These are phyloP conservation scores for Haliclystus octoradiatus DNA, from an alignment of 30 jellyfish, hydroid and myxozoan genomes.

Conservation along the genomic window DNA sequence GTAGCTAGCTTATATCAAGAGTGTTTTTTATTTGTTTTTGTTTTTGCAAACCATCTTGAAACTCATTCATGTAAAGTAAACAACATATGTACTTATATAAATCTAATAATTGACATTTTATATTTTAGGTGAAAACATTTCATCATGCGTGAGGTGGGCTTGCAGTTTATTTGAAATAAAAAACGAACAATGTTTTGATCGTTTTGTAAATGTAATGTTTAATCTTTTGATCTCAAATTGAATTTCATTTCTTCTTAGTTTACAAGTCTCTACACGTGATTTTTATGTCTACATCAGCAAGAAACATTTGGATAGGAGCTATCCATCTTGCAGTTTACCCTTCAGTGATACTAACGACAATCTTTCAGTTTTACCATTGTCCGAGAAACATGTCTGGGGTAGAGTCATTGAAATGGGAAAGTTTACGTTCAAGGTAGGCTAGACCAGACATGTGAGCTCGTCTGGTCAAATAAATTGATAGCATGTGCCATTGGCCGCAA, in stretches of 20 bases:
- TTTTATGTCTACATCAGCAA: conserved; percentile 44
- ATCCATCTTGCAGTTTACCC: conserved; percentile 4
- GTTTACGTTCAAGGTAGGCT: conserved; percentile 30
- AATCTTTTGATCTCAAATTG: not conserved
- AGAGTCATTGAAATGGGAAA: conserved; percentile 63
- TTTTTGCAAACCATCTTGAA: too few relatives aligned
- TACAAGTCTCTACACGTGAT: conserved; percentile 20
- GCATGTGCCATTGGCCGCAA: too few relatives aligned
- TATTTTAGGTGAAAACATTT: not conserved
- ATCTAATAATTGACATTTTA: too few relatives aligned
- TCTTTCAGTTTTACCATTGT: conserved; percentile 62
- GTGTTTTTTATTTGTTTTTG: too few relatives aligned
- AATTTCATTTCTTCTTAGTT: conserved; percentile 5
- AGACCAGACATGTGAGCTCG: not conserved
- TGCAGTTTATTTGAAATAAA: not conserved
- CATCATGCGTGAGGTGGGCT: not conserved
- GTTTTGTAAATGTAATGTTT: not conserved
- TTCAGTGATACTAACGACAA: conserved; percentile 37
- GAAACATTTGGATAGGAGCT: not conserved
- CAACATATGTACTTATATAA: too few relatives aligned
- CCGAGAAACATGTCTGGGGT: conserved; percentile 86
- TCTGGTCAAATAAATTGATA: not conserved
- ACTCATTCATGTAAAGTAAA: too few relatives aligned
- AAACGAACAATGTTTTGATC: not conserved
- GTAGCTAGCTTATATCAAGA: too few relatives aligned